Evolutionary conservation across 1,140 invertebrate genomes (phyloP), one percentile per base, ranked within the genome.

Genomic region (Saxidomus purpurata): DNA sequence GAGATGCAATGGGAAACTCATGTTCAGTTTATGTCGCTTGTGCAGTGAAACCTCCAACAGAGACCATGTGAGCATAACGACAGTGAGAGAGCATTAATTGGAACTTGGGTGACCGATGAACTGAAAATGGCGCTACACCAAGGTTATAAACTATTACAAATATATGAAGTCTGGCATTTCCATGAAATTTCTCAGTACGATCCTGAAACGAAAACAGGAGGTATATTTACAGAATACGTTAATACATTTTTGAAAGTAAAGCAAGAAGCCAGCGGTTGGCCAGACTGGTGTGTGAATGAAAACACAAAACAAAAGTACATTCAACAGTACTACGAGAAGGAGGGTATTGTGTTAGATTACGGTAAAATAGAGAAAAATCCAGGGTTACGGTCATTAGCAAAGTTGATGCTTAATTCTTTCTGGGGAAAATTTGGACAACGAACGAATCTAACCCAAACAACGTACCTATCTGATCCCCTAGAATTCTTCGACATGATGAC

Each of bases 291-390:
- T 47, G 9, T 6, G 22, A 91, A 89, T 11, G 88, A 89, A 36
- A 22, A 28, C 4, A 63, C 85, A 17, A 89, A 31, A 55, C 31
- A 0, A 0, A 38, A 47, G 92, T 96, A 95, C 76, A 91, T 96
- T 15, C 3, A 74, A 36, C 25, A 9, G 69, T 74, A 74, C 22
- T 36, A 74, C 76, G 43, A 15, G 34, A 71, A 88, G n/a, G 93
- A 96, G 91, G 94, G 94, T 36, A 89, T 96, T 49, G 28, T 76
- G 28, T 80, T 96, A 22, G 93, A 96, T 36, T 55, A 22, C 8
- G 74, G 89, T n/a, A 92, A 93, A 63, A 95, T 96, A 61, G 81
- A 59, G 38, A 90, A 93, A 77, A 96, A 96, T 88, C 90, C 93
- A 0, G 95, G 94, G 19, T 36, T 90, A 17, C 3, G 92, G 36